Conservation (phyloP, 2,888 invertebrate genomes). For the Polietes domitor region DNA sequence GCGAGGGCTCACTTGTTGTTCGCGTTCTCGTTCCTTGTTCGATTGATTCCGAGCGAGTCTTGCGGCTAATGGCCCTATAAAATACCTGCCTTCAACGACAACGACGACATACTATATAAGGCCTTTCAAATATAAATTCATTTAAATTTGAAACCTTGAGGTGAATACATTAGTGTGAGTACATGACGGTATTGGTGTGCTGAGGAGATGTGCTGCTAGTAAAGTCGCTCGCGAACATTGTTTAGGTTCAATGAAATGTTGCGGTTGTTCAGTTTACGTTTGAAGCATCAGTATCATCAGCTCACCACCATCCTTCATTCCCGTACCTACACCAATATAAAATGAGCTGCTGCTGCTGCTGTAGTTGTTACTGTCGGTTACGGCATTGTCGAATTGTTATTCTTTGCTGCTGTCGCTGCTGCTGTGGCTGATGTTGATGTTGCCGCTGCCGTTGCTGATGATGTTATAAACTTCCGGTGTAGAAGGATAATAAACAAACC, state of each 20-base stretch:
- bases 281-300: not conserved
- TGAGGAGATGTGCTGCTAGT: not conserved
- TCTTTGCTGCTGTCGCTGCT: constrained; percentile 3
- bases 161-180: constrained; percentile 1
- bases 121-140: constrained; percentile 42
- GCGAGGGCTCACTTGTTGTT: not conserved
- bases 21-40: constrained; percentile 13
- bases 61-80: constrained; percentile 55
- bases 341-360: not conserved
- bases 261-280: constrained; percentile 19
- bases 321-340: not conserved
- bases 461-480: constrained; percentile 68
- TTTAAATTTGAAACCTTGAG: constrained; percentile 56
- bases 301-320: not conserved
- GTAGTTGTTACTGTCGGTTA: too few species aligned
- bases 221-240: constrained; percentile 40
- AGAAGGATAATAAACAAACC: constrained; percentile 69
- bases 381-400: not conserved
- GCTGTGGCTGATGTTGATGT: too few species aligned
- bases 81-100: constrained; percentile 23
- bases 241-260: constrained; percentile 41
- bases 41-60: constrained; percentile 39
- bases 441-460: constrained; percentile 25
- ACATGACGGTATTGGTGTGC: not conserved
- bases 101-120: too few species aligned